phyloP scores from a whole-genome alignment of 2,888 invertebrate species.

The Teleogryllus oceanicus region DNA sequence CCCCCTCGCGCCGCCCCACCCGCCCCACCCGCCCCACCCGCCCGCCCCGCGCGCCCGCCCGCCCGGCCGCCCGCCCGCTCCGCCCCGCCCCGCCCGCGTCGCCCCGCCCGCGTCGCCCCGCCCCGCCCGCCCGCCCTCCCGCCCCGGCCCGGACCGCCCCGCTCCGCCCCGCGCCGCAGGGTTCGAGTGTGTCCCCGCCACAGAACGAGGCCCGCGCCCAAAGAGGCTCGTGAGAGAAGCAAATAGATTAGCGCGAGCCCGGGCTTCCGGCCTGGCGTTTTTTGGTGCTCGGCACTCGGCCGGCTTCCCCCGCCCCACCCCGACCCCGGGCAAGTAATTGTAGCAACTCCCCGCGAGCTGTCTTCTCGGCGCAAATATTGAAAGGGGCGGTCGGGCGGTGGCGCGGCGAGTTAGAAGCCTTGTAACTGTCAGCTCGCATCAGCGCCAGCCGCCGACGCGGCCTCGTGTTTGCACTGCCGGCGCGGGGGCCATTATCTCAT shows the following conservation, averaged over 20 bases:
- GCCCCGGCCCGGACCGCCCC: too few relatives aligned
- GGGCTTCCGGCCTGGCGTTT: background rate
- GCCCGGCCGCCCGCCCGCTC: too few relatives aligned
- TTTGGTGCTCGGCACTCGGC: background rate
- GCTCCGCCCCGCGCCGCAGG: too few relatives aligned
- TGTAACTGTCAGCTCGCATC: slow-evolving; percentile 9
- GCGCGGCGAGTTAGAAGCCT: background rate
- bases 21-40: too few relatives aligned
- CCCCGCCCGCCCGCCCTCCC: too few relatives aligned
- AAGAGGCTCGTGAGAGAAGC: background rate
- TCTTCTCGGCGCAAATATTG: slow-evolving; percentile 4
- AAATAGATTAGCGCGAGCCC: background rate
- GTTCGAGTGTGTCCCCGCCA: too few relatives aligned
- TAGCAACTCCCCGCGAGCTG: background rate
- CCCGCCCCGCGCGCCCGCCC: too few relatives aligned
- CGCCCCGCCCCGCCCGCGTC: too few relatives aligned
- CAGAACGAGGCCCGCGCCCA: too few relatives aligned
- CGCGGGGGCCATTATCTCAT: background rate
- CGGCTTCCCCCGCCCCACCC: background rate
- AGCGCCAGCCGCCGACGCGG: background rate
- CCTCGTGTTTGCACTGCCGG: slow-evolving; percentile 1
- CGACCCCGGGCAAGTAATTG: background rate
- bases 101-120: too few relatives aligned
- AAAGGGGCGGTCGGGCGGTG: background rate
- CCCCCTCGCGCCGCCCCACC: too few relatives aligned